Base-by-base conservation (phyloP, 2,888 invertebrate species). In the Pristionchus maxplancki region DNA sequence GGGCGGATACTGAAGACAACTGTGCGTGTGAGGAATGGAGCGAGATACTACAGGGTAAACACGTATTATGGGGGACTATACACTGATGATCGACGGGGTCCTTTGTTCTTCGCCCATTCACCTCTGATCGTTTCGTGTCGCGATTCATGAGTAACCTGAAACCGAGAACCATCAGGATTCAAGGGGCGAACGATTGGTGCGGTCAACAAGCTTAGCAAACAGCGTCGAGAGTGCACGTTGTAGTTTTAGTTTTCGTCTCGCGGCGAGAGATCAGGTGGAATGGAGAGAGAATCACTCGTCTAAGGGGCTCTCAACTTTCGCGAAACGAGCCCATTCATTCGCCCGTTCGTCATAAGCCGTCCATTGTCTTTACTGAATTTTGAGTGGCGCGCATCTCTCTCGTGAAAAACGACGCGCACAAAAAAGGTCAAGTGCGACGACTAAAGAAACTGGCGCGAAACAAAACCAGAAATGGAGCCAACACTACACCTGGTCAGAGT, bases 71-170 rank as follows among this genome's bases (percentile, higher is more conserved):
- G 44, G n/a, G 67, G 67, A 78, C 44, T 78, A 28, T 78, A 78
- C 78, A 78, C 24, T 34, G 31, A 67, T 67, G 31, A 34, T 58
- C 20, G 20, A 58, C 20, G 53, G 28, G 28, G 71, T 20, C 37
- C n/a, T 6, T 78, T 48, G 78, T 78, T 67, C 78, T 78, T 78
- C 71, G 58, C 5, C 71, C 40, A 15, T 31, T 78, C 78, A 44
- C 37, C 44, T 78, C 48, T 44, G 78, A 48, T 48, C 78, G 17
- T 78, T 40, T 64, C 64, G 58, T 58, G 58, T 58, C 64, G n/a
- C n/a, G 71, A 40, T 48, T 78, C 78, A 78, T 44, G 78, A 24
- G 78, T 78, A 78, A 78, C 78, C 78, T 78, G 78, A 78, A 78
- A 71, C 71, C 48, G 48, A 1, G 24, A n/a, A 24, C 48, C 78